A percentile compares a stretch with the other conserved stretches of the same genome.
phyloP scores from a whole-genome alignment of 2,888 invertebrate species.

The Mimumesa dahlbomi region DNA sequence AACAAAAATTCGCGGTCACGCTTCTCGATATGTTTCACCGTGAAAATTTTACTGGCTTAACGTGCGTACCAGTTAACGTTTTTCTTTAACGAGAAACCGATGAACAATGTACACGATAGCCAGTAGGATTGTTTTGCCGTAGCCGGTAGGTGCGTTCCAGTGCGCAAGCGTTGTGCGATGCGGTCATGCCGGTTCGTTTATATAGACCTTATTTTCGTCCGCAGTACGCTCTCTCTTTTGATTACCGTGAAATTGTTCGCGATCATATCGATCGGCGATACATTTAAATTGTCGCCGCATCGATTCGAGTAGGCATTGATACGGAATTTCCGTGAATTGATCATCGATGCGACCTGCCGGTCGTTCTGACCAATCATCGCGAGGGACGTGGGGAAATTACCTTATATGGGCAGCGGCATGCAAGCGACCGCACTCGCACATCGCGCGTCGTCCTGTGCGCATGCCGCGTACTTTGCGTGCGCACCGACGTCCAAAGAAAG shows the following conservation, averaged over 20 bases:
- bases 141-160: slow-evolving; percentile 51
- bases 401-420: slow-evolving; percentile 80
- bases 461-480: slow-evolving; percentile 47
- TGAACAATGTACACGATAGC: background rate
- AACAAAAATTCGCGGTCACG: slow-evolving; percentile 45
- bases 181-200: slow-evolving; percentile 50
- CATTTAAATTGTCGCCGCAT: background rate
- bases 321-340: slow-evolving; percentile 63
- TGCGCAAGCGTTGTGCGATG: slow-evolving; percentile 46
- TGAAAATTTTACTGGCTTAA: slow-evolving; percentile 5
- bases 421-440: slow-evolving; percentile 58
- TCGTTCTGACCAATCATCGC: slow-evolving; percentile 77
- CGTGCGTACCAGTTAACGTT: background rate
- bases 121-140: slow-evolving; percentile 36
- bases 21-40: background rate
- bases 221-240: slow-evolving; percentile 43
- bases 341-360: slow-evolving; percentile 70
- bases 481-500: slow-evolving; percentile 39
- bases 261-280: background rate
- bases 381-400: slow-evolving; percentile 80
- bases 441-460: slow-evolving; percentile 58
- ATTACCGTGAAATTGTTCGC: no score
- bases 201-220: slow-evolving; percentile 60
- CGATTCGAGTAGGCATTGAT: slow-evolving; percentile 27
- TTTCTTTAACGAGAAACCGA: slow-evolving; percentile 3